Percentiles rank a stretch among this genome's conserved stretches.
Conservation (phyloP, 2,888 invertebrate genomes). For the Clepsis dumicolana region DNA sequence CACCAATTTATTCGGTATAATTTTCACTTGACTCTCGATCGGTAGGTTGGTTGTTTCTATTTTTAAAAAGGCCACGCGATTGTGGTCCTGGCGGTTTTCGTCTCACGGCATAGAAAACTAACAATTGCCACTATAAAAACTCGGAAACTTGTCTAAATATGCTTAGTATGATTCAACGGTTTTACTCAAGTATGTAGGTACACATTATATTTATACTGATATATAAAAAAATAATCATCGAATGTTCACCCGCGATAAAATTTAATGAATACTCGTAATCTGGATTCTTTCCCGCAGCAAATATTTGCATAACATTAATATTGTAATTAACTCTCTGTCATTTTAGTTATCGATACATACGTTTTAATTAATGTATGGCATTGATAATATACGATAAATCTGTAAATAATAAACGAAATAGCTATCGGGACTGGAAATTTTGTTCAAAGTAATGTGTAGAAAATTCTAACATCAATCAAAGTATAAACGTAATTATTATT, state of each 20-base stretch:
- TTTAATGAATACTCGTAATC: slow-evolving; percentile 45
- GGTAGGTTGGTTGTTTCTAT: not conserved
- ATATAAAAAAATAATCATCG: not conserved
- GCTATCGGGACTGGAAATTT: not conserved
- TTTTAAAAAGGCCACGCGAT: not conserved
- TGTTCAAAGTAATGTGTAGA: not conserved
- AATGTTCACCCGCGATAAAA: slow-evolving; percentile 36
- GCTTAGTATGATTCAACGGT: too few species aligned
- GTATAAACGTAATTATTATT: too few species aligned
- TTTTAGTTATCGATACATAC: slow-evolving; percentile 10
- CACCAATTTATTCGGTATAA: slow-evolving; percentile 36
- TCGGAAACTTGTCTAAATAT: too few species aligned
- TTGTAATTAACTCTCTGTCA: slow-evolving; percentile 6
- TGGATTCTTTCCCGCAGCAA: slow-evolving; percentile 35
- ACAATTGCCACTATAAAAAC: too few species aligned
- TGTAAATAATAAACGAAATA: not conserved
- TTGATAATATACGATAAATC: slow-evolving; percentile 1
- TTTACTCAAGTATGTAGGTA: too few species aligned
- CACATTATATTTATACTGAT: too few species aligned
- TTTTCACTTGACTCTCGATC: slow-evolving; percentile 37
- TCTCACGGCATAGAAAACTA: too few species aligned
- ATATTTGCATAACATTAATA: slow-evolving; percentile 42
- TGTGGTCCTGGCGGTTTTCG: not conserved
- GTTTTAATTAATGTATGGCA: slow-evolving; percentile 2
- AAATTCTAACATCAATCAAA: too few species aligned